Evolutionary conservation across 2,888 invertebrate genomes (phyloP).

Genomic region (Meteorus colon): DNA sequence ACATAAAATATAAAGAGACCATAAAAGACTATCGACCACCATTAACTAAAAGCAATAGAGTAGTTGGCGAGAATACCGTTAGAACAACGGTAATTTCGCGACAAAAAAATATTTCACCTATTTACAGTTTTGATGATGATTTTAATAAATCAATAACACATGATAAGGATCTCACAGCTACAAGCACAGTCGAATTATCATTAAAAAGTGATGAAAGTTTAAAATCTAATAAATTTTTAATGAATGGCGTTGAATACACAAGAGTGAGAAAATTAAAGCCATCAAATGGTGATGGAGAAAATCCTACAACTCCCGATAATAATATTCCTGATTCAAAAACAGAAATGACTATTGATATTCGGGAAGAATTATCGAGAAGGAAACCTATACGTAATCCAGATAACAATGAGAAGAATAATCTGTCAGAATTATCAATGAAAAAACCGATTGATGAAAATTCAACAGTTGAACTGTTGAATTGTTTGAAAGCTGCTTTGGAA

Average conservation of each 20-base stretch:
- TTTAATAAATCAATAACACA: slow-evolving; percentile 23
- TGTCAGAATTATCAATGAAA: neutral
- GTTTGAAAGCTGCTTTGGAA: slow-evolving; percentile 79
- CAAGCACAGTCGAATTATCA: neutral
- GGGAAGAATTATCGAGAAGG: slow-evolving; percentile 52
- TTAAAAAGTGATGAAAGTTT: slow-evolving; percentile 53
- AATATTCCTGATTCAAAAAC: slow-evolving; percentile 23
- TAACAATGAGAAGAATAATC: slow-evolving; percentile 9
- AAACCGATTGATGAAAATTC: slow-evolving; percentile 40
- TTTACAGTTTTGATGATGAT: slow-evolving; percentile 50
- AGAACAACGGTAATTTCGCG: slow-evolving; percentile 52
- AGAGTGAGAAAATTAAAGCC: slow-evolving; percentile 50
- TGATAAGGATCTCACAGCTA: neutral
- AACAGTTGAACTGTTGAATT: slow-evolving; percentile 74
- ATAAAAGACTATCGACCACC: slow-evolving; percentile 28
- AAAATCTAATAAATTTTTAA: slow-evolving; percentile 49
- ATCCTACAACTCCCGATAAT: neutral
- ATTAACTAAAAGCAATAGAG: slow-evolving; percentile 29
- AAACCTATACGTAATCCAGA: slow-evolving; percentile 34
- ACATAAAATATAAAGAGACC: slow-evolving; percentile 39
- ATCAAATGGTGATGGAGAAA: slow-evolving; percentile 39
- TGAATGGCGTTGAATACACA: slow-evolving; percentile 56
- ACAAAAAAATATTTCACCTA: slow-evolving; percentile 54
- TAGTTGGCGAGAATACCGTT: slow-evolving; percentile 46
- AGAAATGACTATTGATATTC: slow-evolving; percentile 44